A percentile compares a stretch with the other conserved stretches of the same genome.
Conservation (phyloP, 2,113 vertebrate genomes). For the Mobula birostris region DNA sequence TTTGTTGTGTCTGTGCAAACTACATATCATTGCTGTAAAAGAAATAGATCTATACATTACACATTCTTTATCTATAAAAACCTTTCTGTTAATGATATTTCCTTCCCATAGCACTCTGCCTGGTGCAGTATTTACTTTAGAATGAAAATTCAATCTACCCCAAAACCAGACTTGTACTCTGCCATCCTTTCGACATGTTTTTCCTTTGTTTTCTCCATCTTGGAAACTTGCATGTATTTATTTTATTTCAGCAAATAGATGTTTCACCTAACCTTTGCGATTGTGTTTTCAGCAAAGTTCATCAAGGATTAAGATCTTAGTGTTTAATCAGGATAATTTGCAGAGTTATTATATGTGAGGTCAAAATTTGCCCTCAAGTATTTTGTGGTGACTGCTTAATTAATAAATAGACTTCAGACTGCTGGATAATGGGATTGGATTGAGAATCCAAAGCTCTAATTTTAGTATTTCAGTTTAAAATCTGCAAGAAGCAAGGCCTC, state of each 20-base stretch:
- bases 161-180: neutral
- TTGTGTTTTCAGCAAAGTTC: neutral
- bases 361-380: neutral
- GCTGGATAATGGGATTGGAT: neutral
- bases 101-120: neutral
- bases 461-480: neutral
- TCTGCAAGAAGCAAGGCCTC: neutral
- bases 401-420: neutral
- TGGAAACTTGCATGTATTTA: neutral
- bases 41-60: too few relatives aligned
- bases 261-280: neutral
- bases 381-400: neutral
- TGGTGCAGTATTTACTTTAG: neutral
- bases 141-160: neutral
- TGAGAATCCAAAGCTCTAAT: neutral
- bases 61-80: too few relatives aligned
- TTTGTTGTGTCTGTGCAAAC: too few relatives aligned
- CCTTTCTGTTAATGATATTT: neutral
- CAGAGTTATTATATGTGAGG: neutral
- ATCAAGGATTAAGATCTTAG: neutral
- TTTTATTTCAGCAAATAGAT: neutral
- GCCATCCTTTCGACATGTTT: neutral
- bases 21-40: too few relatives aligned
- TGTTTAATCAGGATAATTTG: neutral
- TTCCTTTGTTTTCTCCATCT: neutral